Evolutionary conservation across 2,888 invertebrate species (phyloP).

Genomic region (Pyrrhia umbra): DNA sequence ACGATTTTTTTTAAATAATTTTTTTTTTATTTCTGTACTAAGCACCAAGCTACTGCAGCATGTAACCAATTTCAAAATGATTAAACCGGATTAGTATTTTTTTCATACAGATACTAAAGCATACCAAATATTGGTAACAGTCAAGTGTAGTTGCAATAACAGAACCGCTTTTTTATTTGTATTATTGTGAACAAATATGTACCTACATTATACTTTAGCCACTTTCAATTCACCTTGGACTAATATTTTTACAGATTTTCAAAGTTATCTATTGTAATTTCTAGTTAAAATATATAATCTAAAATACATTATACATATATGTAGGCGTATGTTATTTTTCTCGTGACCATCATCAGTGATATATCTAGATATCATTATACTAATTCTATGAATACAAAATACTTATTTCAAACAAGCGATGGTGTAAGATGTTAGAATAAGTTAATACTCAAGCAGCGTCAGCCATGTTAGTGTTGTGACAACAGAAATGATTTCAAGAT

Average conservation of each 20-base stretch:
- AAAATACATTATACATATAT: neutral
- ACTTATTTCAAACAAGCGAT: slow-evolving; percentile 35
- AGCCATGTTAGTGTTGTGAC: slow-evolving; percentile 61
- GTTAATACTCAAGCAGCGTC: slow-evolving; percentile 57
- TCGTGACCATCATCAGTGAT: neutral
- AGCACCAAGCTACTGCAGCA: neutral
- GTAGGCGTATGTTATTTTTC: neutral
- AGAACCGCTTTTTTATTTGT: slow-evolving; percentile 18
- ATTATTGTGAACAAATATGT: slow-evolving; percentile 20
- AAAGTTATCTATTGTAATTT: neutral
- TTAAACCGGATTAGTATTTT: neutral
- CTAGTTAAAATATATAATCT: neutral
- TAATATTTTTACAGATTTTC: slow-evolving; percentile 6
- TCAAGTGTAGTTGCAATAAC: slow-evolving; percentile 1
- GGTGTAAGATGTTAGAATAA: slow-evolving; percentile 38
- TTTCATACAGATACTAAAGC: neutral
- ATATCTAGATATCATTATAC: neutral
- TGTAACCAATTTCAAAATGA: neutral
- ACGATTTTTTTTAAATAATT: neutral
- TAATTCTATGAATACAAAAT: slow-evolving; percentile 29
- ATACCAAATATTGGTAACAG: slow-evolving; percentile 8
- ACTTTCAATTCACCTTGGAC: slow-evolving; percentile 32
- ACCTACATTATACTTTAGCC: slow-evolving; percentile 11
- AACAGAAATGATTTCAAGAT: slow-evolving; percentile 50
- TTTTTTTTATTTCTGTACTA: neutral